phyloP scores from a whole-genome alignment of 2,888 invertebrate genomes.

The Clivina fossor region DNA sequence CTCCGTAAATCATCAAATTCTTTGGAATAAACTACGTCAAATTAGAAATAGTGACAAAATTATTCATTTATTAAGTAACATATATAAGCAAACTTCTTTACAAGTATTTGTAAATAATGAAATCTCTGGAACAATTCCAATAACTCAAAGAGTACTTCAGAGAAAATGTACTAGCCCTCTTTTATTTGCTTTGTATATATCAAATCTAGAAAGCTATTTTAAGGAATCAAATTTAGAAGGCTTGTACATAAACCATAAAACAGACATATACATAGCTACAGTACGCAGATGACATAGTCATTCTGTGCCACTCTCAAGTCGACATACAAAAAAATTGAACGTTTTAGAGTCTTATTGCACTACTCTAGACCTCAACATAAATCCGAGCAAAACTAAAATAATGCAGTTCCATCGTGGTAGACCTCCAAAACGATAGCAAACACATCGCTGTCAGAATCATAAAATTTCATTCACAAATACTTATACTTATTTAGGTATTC shows the following conservation, averaged over 20 bases:
- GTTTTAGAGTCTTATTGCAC: too few relatives aligned
- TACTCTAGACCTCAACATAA: too few relatives aligned
- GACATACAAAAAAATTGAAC: slow-evolving; percentile 7
- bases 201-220: not conserved
- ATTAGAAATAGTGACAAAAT: not conserved
- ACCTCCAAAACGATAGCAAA: too few relatives aligned
- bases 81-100: not conserved
- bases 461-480: too few relatives aligned
- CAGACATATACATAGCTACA: too few relatives aligned
- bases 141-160: not conserved
- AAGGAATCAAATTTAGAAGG: not conserved
- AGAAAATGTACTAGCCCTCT: slow-evolving; percentile 3
- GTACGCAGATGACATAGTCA: slow-evolving; percentile 12
- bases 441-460: too few relatives aligned
- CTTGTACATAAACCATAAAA: not conserved
- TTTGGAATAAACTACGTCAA: slow-evolving; percentile 2
- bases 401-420: too few relatives aligned
- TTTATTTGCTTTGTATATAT: not conserved
- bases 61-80: not conserved
- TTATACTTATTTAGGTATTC: too few relatives aligned
- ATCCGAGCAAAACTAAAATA: too few relatives aligned
- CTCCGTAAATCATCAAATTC: not conserved
- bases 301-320: not conserved
- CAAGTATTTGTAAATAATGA: not conserved
- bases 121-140: not conserved